Conservation (phyloP, 2,113 vertebrate species). For the Felis catus region F.catus_Fca126_mat1.0 CM031413.1:119877501-119878000, state of each 20-base stretch:
- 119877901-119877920: not conserved
- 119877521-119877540: not conserved
- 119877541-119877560: no score
- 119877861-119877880: not conserved
- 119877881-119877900: not conserved
- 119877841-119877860: not conserved
- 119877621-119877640: no score
- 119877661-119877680: no score
- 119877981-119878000: not conserved
- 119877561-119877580: no score
- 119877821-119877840: not conserved
- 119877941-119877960: not conserved
- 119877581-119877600: no score
- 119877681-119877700: no score
- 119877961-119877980: not conserved
- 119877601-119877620: no score
- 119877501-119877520: not conserved
- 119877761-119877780: not conserved
- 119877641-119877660: no score
- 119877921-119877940: not conserved
- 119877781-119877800: not conserved
- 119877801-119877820: not conserved
- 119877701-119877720: no score
- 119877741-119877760: no score
- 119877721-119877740: no score